Conservation (phyloP, 2,888 invertebrate genomes). For the Lasioglossum zephyrum region DNA sequence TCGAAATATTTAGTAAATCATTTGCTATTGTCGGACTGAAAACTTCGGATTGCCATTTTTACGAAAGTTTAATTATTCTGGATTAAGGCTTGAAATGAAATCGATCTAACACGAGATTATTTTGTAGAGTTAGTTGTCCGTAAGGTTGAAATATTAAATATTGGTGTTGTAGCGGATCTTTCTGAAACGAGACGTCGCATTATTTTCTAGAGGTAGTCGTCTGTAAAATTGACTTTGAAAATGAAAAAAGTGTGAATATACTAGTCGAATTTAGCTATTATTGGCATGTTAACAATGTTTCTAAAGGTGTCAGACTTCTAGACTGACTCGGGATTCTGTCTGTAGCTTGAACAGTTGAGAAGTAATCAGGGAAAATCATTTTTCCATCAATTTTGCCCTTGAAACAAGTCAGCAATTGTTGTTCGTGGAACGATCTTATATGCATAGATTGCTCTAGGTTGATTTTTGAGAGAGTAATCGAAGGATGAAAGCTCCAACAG, state of each 20-base stretch:
- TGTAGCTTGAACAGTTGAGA: not conserved
- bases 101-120: not conserved
- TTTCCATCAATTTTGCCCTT: not conserved
- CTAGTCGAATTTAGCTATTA: not conserved
- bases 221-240: not conserved
- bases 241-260: not conserved
- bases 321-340: not conserved
- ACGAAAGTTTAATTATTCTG: not conserved
- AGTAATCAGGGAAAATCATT: not conserved
- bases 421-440: not conserved
- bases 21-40: not conserved
- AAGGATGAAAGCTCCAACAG: not conserved
- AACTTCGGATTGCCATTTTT: not conserved
- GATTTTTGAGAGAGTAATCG: not conserved
- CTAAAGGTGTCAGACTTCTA: not conserved
- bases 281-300: not conserved
- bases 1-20: not conserved
- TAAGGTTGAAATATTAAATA: not conserved
- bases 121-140: not conserved
- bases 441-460: not conserved
- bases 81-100: not conserved
- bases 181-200: not conserved
- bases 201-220: not conserved
- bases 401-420: not conserved
- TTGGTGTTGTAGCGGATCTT: not conserved